A percentile compares a stretch with the other conserved stretches of the same genome.
Conservation (phyloP, 1,140 invertebrate genomes). For the Heliconius himera region DNA sequence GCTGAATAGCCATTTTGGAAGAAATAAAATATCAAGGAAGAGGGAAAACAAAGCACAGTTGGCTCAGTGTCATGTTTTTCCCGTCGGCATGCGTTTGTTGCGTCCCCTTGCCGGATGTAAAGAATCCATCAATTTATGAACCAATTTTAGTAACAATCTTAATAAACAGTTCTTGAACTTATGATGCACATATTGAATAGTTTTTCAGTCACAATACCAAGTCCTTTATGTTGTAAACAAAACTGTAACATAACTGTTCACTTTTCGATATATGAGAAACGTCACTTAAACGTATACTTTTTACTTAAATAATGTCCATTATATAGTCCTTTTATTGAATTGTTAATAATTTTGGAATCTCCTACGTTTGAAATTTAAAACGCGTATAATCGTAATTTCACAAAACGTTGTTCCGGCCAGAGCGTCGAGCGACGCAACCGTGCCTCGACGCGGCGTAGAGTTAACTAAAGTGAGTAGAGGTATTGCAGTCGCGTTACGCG, state of each 20-base stretch:
- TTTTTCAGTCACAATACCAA: slow-evolving; percentile 50
- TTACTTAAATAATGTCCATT: slow-evolving; percentile 15
- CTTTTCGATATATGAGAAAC: slow-evolving; percentile 16
- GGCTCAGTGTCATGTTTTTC: slow-evolving; percentile 80
- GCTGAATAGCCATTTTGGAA: slow-evolving; percentile 68
- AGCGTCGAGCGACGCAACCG: slow-evolving; percentile 74
- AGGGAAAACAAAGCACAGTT: slow-evolving; percentile 75
- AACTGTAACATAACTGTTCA: slow-evolving; percentile 56
- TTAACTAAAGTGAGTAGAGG: slow-evolving; percentile 72
- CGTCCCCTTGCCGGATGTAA: slow-evolving; percentile 74
- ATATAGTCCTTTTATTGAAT: neutral
- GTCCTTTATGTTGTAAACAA: slow-evolving; percentile 52
- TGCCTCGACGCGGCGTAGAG: slow-evolving; percentile 69
- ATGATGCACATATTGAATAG: slow-evolving; percentile 56
- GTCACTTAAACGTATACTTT: slow-evolving; percentile 16
- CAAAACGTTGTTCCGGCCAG: slow-evolving; percentile 59
- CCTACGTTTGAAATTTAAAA: neutral
- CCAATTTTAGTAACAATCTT: slow-evolving; percentile 65
- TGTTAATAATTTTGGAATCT: neutral
- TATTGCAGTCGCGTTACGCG: slow-evolving; percentile 75
- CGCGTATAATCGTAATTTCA: slow-evolving; percentile 72
- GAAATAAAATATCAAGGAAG: slow-evolving; percentile 79
- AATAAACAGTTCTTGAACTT: slow-evolving; percentile 64
- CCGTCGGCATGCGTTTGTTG: slow-evolving; percentile 73
- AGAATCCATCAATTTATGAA: slow-evolving; percentile 80